Evolutionary conservation across 2,113 vertebrate genomes (phyloP), one percentile per base, ranked within the genome.

Genomic region (Siniperca knerii): DNA sequence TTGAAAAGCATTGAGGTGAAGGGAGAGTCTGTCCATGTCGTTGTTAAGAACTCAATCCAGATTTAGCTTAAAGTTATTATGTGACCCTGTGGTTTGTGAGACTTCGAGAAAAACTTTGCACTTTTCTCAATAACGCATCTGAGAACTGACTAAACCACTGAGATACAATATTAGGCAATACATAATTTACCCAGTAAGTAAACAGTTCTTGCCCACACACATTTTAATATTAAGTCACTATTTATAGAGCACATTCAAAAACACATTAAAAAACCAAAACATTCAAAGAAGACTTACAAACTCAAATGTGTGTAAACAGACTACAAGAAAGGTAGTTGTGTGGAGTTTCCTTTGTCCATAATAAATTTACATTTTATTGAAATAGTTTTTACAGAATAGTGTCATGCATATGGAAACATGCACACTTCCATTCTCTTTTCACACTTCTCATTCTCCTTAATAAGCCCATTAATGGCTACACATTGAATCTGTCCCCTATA

Each of bases 181-280:
- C 15, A 66, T 40, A 20, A 23, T 69, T 44, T 12, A 67, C 42
- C 29, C 42, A 23, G 52, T 8, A 79, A 67, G 54, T 61, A 44
- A 68, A 66, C 75, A 8, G 13, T 18, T 83, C 8, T 13, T 3
- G 9, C 75, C 40, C 67, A 82, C 71, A 48, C 21, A 35, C 73
- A 40, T 44, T 64, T 55, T 8, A 67, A 18, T 29, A 4, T 40
- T 50, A 60, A n/a, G 15, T 25, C 4, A 25, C 12, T 50, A 50
- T 58, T 58, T 21, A 15, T 25, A 18, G 10, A 73, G n/a, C 40
- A 42, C 40, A 42, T 42, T 42, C 40, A 42, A 42, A 42, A 29
- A 29, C 46, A 62, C 42, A 40, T 52, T 9, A 6, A 23, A n/a
- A 37, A 57, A n/a, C 4, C 9, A 29, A 60, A 44, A 48, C 11